Evolutionary conservation across 1,140 invertebrate genomes (phyloP), one percentile per base, ranked within the genome.

Genomic region (Anastrepha obliqua): DNA sequence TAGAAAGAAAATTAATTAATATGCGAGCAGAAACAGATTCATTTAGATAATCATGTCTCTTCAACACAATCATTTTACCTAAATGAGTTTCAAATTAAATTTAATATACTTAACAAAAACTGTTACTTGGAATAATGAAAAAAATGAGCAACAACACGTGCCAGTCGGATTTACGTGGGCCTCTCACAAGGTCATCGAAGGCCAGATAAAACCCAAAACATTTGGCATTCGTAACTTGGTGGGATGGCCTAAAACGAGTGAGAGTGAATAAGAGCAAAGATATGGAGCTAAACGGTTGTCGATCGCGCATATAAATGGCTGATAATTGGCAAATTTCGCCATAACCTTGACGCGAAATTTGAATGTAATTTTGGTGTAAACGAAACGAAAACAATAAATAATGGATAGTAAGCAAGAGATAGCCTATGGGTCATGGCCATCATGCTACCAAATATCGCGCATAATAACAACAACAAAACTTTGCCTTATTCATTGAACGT

Each of bases 301-400:
- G 11, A 55, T 81, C 74, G 6, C 55, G 74, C 74, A 81, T 81
- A 55, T 81, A 51, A 81, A 81, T 81, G 44, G 55, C n/a, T 2
- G 9, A 55, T 58, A 81, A 81, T 81, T 81, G 20, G 74, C 6
- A 9, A 81, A 81, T 81, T 81, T 81, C 74, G 74, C 47, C 47
- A 58, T 58, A 9, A 81, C 74, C 74, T 55, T 81, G 47, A 81
- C 20, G 6, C 44, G 17, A 81, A 81, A 55, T 81, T 81, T 81
- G 29, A 51, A 81, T 81, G 47, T 55, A 81, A 81, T 81, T 81
- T 47, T 81, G 74, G 74, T 55, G 67, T 58, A 55, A 81, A 20
- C 9, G 0, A 20, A 81, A 29, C 2, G 6, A 55, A 29, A 51
- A 11, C 2, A 55, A 29, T 1, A 55, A 17, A 29, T 55, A 81